A percentile compares a stretch with the other conserved stretches of the same genome.
Conservation (phyloP, 2,797 vertebrate species). For the Pseudopleuronectes americanus region DNA sequence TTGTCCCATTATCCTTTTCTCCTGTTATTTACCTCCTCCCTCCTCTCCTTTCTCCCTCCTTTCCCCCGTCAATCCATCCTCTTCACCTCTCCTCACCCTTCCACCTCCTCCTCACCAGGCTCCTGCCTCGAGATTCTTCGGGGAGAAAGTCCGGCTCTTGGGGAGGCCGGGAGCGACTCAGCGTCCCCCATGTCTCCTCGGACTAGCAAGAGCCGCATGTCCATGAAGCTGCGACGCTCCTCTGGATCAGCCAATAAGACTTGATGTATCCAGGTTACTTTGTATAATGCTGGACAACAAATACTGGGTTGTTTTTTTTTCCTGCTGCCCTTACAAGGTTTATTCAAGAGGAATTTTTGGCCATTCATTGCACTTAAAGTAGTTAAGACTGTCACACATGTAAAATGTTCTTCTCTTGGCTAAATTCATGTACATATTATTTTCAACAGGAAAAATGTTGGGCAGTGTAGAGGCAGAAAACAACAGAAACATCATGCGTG, state of each 20-base stretch:
- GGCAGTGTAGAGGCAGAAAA: not conserved
- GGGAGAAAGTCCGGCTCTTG: conserved; percentile 89
- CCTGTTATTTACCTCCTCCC: conserved; percentile 42
- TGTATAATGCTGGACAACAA: not conserved
- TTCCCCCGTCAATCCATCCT: conserved; percentile 10
- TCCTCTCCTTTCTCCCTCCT: conserved; percentile 27
- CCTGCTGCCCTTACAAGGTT: not conserved
- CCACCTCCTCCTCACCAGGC: conserved; percentile 82
- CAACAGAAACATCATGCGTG: not conserved
- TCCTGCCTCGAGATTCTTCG: conserved; percentile 92
- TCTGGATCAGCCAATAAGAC: conserved; percentile 98
- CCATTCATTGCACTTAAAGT: not conserved
- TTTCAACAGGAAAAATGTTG: not conserved
- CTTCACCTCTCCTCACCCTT: not conserved
- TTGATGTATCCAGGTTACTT: conserved; percentile 61
- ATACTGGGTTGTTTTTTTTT: not conserved
- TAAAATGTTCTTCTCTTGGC: not conserved
- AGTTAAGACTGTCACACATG: not conserved
- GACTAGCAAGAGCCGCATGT: conserved; percentile 99
- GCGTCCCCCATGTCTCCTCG: conserved; percentile 97
- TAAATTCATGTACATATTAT: not conserved
- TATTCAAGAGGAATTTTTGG: not conserved
- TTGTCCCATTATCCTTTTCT: conserved; percentile 48
- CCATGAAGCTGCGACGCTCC: conserved; percentile 97
- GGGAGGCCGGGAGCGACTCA: conserved; percentile 89